Evolutionary conservation across 1,140 invertebrate genomes (phyloP).

Genomic region (Caenorhabditis brenneri): DNA sequence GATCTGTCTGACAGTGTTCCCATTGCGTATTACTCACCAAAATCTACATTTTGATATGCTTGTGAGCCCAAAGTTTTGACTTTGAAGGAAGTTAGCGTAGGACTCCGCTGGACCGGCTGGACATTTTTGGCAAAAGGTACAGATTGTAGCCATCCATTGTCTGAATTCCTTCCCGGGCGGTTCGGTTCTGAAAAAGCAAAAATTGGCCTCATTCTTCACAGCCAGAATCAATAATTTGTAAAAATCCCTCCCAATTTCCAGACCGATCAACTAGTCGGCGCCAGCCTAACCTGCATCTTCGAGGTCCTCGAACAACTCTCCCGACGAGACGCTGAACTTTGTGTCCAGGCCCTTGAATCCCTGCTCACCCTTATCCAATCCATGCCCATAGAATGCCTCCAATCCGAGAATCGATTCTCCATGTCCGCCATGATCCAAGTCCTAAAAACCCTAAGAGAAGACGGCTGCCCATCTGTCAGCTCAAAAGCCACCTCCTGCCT

Average conservation of each 20-base stretch:
- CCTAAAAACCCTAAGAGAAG: slow-evolving; percentile 55
- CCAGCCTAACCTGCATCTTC: slow-evolving; percentile 63
- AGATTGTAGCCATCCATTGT: too few species aligned
- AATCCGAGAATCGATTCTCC: slow-evolving; percentile 55
- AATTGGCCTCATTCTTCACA: not conserved
- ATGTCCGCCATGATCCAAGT: slow-evolving; percentile 61
- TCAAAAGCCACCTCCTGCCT: slow-evolving; percentile 19
- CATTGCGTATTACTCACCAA: too few species aligned
- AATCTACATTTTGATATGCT: too few species aligned
- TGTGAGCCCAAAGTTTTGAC: too few species aligned
- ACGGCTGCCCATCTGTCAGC: slow-evolving; percentile 53
- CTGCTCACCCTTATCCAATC: slow-evolving; percentile 62
- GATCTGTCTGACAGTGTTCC: too few species aligned
- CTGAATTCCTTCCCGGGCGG: too few species aligned
- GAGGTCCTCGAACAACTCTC: slow-evolving; percentile 67
- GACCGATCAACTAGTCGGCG: slow-evolving; percentile 42
- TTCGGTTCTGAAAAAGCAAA: not conserved
- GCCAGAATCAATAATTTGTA: not conserved
- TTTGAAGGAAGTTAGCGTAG: too few species aligned
- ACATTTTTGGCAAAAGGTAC: too few species aligned
- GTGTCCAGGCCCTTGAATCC: slow-evolving; percentile 63
- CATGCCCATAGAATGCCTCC: slow-evolving; percentile 60
- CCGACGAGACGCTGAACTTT: slow-evolving; percentile 64
- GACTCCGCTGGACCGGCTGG: too few species aligned
- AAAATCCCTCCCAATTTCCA: not conserved